Conservation (phyloP, 2,113 vertebrate genomes). For the Strix aluco region DNA sequence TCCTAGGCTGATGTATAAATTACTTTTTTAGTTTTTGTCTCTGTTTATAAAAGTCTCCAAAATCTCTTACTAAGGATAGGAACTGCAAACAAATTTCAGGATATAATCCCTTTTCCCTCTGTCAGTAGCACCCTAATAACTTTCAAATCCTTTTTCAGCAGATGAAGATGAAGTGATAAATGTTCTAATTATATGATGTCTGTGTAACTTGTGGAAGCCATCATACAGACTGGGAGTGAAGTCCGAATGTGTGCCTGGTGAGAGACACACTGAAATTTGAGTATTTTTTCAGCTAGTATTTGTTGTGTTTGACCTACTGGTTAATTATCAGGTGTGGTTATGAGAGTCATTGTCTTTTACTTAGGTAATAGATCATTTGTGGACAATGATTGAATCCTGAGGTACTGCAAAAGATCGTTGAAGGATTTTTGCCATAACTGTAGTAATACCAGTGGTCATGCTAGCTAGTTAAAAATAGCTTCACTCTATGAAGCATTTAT, state of each 20-base stretch:
- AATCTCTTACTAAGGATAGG: not conserved
- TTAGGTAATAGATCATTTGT: not conserved
- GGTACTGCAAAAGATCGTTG: not conserved
- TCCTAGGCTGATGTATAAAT: not conserved
- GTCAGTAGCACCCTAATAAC: not conserved
- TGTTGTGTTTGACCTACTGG: not conserved
- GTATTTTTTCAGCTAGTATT: not conserved
- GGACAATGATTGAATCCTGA: not conserved
- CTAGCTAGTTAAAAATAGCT: not conserved
- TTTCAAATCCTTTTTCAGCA: not conserved
- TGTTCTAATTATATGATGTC: not conserved
- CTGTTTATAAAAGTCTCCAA: not conserved
- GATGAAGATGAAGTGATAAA: not conserved
- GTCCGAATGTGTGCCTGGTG: rapidly evolving
- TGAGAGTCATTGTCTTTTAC: not conserved
- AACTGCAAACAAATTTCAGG: not conserved
- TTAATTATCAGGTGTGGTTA: not conserved
- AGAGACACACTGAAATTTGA: not conserved
- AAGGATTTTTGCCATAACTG: not conserved
- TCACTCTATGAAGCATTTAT: not conserved
- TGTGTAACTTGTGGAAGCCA: not conserved
- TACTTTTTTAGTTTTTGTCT: not conserved
- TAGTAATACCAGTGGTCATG: not conserved
- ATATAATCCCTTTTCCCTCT: not conserved
- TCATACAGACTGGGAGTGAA: not conserved